Conservation (phyloP, 92 coral and sea anemone species). For the Porites rus region DNA sequence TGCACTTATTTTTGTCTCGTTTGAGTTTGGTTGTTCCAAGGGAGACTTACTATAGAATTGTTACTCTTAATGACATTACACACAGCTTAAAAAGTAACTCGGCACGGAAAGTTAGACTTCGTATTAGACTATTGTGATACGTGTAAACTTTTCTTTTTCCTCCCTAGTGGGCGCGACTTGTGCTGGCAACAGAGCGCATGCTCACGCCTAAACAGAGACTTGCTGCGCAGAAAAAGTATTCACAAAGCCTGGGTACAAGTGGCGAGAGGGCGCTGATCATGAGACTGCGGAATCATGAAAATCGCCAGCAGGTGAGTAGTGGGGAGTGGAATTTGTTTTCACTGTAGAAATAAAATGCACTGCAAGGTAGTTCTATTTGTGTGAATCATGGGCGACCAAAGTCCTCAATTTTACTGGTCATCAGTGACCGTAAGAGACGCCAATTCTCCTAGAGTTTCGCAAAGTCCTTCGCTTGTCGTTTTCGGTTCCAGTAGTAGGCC, state of each 20-base stretch:
- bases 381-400: too few relatives aligned
- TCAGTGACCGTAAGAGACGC: too few relatives aligned
- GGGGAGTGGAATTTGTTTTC: background rate
- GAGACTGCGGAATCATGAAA: conserved; percentile 71
- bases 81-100: too few relatives aligned
- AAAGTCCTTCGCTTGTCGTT: too few relatives aligned
- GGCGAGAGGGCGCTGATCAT: conserved; percentile 79
- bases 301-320: conserved; percentile 54
- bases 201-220: conserved; percentile 77
- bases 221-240: conserved; percentile 65
- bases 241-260: conserved; percentile 59
- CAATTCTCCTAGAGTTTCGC: too few relatives aligned
- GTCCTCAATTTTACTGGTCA: too few relatives aligned
- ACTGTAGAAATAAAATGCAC: background rate
- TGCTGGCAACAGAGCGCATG: conserved; percentile 85
- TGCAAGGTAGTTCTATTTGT: too few relatives aligned
- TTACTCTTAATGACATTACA: too few relatives aligned
- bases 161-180: conserved; percentile 83
- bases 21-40: too few relatives aligned
- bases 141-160: background rate
- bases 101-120: too few relatives aligned
- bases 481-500: too few relatives aligned
- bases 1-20: background rate
- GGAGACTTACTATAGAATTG: too few relatives aligned
- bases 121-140: background rate